Evolutionary conservation across 2,113 vertebrate species (phyloP).

Genomic region (Caracal caracal): DNA sequence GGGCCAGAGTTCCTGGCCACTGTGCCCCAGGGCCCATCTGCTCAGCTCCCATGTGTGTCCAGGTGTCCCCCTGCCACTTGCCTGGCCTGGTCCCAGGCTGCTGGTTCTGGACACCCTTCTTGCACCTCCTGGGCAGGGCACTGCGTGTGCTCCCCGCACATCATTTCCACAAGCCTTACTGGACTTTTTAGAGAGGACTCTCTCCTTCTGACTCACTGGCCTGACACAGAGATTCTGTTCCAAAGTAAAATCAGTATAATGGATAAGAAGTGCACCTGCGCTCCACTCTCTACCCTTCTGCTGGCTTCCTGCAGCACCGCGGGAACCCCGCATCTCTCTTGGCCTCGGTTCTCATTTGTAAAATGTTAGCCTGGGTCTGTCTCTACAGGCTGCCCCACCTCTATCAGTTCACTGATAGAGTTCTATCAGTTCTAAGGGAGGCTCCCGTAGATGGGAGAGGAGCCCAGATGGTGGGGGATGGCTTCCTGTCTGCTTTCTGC

Average conservation of each 20-base stretch:
- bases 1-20: not conserved
- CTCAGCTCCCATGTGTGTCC: accelerated
- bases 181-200: not conserved
- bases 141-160: accelerated
- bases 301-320: accelerated
- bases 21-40: accelerated
- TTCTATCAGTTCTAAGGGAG: no score
- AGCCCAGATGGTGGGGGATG: accelerated
- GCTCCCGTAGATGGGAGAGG: not conserved
- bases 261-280: not conserved
- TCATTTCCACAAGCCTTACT: not conserved
- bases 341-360: not conserved
- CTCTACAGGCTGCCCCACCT: not conserved
- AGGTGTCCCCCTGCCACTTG: no score
- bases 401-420: not conserved
- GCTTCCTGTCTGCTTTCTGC: not conserved
- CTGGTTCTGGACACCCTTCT: not conserved
- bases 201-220: not conserved
- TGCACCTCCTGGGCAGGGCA: accelerated
- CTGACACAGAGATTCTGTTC: not conserved
- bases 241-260: not conserved
- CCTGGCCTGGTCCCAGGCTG: accelerated
- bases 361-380: not conserved
- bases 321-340: accelerated
- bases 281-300: no score